These are phyloP conservation scores for Pedionomus torquatus DNA, from an alignment of 2,113 vertebrate genomes.

Conservation along the genomic window DNA sequence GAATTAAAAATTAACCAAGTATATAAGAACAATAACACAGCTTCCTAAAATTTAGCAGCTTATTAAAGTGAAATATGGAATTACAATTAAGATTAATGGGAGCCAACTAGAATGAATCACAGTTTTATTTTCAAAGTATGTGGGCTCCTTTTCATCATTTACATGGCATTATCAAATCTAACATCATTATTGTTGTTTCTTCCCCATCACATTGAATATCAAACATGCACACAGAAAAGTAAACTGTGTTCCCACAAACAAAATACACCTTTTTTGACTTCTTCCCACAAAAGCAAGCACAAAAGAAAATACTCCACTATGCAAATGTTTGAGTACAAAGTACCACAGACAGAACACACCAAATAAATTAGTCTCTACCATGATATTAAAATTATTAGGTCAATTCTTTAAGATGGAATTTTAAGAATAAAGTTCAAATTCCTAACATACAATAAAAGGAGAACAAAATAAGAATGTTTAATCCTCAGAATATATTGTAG, in stretches of 20 bases:
- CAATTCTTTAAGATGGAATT: not conserved
- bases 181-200: conserved; percentile 30
- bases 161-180: conserved; percentile 28
- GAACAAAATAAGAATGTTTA: not conserved
- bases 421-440: not conserved
- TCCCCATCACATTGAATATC: conserved; percentile 25
- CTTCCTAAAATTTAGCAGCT: conserved; percentile 31
- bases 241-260: not conserved
- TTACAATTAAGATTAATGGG: conserved; percentile 55
- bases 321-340: not conserved
- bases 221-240: conserved; percentile 30
- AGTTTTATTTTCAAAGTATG: conserved; percentile 45
- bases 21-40: conserved; percentile 25
- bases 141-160: conserved; percentile 18
- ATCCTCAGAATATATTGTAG: not conserved
- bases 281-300: not conserved
- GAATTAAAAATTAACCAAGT: conserved; percentile 36
- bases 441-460: not conserved
- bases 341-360: not conserved
- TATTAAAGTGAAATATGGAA: conserved; percentile 26
- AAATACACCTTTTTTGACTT: not conserved
- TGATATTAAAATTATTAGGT: not conserved
- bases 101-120: conserved; percentile 18
- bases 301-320: not conserved
- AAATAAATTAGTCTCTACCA: not conserved